Evolutionary conservation across 2,888 invertebrate species (phyloP), one percentile per base, ranked within the genome.

Genomic region (Athalia cordata): DNA sequence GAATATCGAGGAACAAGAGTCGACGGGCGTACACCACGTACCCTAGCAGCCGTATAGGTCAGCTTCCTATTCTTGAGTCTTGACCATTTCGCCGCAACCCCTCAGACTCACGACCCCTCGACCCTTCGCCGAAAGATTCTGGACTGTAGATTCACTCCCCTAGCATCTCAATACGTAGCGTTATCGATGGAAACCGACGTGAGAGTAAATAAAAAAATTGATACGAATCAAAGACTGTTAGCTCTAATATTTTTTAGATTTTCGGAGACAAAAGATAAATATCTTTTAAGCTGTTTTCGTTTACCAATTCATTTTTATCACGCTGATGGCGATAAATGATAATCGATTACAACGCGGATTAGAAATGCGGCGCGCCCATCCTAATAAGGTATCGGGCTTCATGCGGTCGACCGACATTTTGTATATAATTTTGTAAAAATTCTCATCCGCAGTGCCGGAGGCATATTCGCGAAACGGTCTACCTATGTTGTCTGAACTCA

Each of bases 61-160:
- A 59, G 57, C 45, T 72, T 72, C 70, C 70, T 57, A 72, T 59
- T 72, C 57, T 72, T 45, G 72, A 72, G 72, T 57, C 72, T 72
- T 72, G 72, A 72, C 72, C 72, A 57, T 72, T 72, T 57, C 45
- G 57, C 57, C 50, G 72, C 13, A 52, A 72, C 72, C 72, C 72
- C 72, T 59, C 52, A 13, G 59, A 45, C 59, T 59, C 72, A 57
- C 59, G 7, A 7, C 8, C 72, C 47, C 47, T 59, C 59, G 70
- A 70, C 70, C 45, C 72, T 45, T 9, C 45, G 59, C 45, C 72
- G 52, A 59, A 47, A 59, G 72, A 52, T 72, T 59, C 57, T 59
- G 47, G 70, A 57, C 70, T 59, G 70, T 72, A 72, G 57, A 72
- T 72, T 72, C 59, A 57, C 72, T 57, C 15, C 59, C 13, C 72